Percentiles rank a stretch among this genome's conserved stretches.
Evolutionary conservation across 2,113 vertebrate species (phyloP).

Genomic region (Burhinus bistriatus): DNA sequence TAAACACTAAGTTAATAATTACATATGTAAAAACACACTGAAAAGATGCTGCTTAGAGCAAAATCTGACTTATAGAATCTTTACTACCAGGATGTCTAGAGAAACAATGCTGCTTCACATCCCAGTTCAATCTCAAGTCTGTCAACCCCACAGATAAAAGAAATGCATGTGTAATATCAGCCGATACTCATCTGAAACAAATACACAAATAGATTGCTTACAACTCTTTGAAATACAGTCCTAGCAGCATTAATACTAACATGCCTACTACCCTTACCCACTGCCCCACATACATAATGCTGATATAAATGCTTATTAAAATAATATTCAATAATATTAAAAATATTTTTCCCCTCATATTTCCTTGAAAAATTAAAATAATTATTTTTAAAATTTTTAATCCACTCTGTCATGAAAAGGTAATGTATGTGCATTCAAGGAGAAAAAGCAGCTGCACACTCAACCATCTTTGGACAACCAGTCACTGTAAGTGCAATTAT

Average conservation of each 20-base stretch:
- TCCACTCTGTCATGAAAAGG: not conserved
- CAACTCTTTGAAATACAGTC: not conserved
- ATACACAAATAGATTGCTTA: not conserved
- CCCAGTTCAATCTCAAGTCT: not conserved
- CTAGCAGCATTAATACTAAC: not conserved
- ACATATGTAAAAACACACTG: not conserved
- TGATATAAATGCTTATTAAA: not conserved
- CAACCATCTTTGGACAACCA: not conserved
- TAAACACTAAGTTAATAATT: not conserved
- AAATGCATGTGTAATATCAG: not conserved
- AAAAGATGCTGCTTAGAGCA: not conserved
- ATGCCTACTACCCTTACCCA: not conserved
- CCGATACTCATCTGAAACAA: not conserved
- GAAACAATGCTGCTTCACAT: accelerated
- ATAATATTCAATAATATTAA: not conserved
- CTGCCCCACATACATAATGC: not conserved
- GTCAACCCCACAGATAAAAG: not conserved
- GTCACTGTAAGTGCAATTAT: accelerated
- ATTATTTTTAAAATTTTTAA: not conserved
- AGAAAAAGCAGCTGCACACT: not conserved
- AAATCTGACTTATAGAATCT: not conserved
- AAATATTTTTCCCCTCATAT: not conserved
- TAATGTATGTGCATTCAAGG: not conserved
- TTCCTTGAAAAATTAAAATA: not conserved
- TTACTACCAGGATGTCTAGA: not conserved